Evolutionary conservation across 2,113 vertebrate species (phyloP).

Genomic region (Sorex araneus): DNA sequence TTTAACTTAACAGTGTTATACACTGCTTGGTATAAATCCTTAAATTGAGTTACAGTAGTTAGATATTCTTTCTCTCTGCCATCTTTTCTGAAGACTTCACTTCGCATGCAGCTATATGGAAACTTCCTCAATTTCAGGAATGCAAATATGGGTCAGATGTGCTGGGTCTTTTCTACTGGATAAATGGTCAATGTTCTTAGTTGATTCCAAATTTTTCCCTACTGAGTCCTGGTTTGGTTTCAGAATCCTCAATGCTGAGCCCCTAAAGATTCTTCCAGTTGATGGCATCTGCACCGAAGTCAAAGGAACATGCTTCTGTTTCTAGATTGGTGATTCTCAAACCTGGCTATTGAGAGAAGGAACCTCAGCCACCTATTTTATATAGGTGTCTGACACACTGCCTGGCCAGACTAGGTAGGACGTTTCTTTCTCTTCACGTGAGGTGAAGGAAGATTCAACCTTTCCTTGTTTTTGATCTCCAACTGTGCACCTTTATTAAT

Average conservation of each 20-base stretch:
- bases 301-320: not conserved
- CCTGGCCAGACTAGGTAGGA: not conserved
- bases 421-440: not conserved
- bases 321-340: not conserved
- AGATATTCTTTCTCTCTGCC: not conserved
- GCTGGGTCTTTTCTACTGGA: not conserved
- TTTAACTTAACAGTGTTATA: too few species aligned
- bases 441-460: not conserved
- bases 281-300: not conserved
- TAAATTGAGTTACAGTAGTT: not conserved
- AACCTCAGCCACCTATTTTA: not conserved
- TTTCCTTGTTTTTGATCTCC: not conserved
- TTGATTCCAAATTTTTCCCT: not conserved
- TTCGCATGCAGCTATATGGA: not conserved
- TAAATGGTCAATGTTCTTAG: not conserved
- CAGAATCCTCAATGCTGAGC: not conserved
- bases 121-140: not conserved
- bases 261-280: not conserved
- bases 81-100: not conserved
- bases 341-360: not conserved
- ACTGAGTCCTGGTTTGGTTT: not conserved
- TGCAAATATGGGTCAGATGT: not conserved
- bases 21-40: not conserved
- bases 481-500: slow-evolving; percentile 4
- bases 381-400: not conserved